These are phyloP conservation scores for Schizopygopsis pylzovi DNA, from an alignment of 2,797 vertebrate genomes.

Conservation along the genomic window DNA sequence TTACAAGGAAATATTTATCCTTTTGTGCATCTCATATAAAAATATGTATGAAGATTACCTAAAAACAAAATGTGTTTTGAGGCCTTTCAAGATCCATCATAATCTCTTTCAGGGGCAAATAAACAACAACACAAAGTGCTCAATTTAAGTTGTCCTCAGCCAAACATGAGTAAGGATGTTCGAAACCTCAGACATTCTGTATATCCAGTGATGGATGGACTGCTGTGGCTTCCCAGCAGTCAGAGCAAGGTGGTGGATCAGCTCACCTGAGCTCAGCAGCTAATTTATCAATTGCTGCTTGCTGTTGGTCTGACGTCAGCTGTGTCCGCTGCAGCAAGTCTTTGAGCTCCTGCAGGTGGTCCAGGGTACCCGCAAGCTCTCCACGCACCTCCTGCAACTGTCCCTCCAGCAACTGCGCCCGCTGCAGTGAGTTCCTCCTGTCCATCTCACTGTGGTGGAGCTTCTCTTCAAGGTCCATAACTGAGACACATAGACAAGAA, in stretches of 20 bases:
- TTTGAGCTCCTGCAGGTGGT: constrained; percentile 81
- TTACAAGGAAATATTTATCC: not conserved
- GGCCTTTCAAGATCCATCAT: not conserved
- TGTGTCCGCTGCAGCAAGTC: constrained; percentile 84
- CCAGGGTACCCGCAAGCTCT: constrained; percentile 79
- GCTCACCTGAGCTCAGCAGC: constrained; percentile 86
- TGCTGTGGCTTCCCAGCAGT: constrained; percentile 21
- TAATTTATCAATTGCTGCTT: constrained; percentile 79
- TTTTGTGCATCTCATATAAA: not conserved
- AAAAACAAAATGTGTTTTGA: not conserved
- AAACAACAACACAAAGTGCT: not conserved
- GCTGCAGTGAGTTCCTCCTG: constrained; percentile 74
- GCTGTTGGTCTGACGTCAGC: constrained; percentile 81
- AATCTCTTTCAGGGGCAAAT: not conserved
- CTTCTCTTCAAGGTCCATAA: constrained; percentile 84
- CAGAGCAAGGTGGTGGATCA: constrained; percentile 24
- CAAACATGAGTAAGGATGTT: not conserved
- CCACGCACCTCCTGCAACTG: constrained; percentile 78
- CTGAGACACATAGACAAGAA: constrained; percentile 67
- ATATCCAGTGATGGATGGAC: not conserved
- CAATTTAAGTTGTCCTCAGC: not conserved
- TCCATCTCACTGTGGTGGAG: constrained; percentile 81
- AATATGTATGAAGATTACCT: not conserved
- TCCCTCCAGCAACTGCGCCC: constrained; percentile 77
- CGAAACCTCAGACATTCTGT: constrained; percentile 36